Conservation (phyloP, 2,797 vertebrate species). For the Uromys caudimaculatus region DNA sequence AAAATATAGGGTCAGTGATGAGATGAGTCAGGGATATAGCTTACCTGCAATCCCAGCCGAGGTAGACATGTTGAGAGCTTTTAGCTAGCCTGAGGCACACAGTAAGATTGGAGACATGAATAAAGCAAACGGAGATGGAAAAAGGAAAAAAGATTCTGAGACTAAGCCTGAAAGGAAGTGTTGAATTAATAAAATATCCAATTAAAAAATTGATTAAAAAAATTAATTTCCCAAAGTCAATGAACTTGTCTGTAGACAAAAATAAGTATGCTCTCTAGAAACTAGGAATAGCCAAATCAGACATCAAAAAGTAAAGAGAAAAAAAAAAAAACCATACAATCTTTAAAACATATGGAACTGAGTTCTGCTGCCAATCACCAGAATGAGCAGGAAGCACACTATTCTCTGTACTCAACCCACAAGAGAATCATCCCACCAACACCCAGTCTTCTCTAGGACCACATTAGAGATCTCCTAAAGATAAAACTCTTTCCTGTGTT, state of each 20-base stretch:
- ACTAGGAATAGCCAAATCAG: not conserved
- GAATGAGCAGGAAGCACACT: not conserved
- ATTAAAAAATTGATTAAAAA: too few species aligned
- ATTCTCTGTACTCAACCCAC: not conserved
- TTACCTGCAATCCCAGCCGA: not conserved
- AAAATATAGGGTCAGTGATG: not conserved
- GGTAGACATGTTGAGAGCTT: not conserved
- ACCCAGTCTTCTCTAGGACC: not conserved
- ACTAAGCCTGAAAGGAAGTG: not conserved
- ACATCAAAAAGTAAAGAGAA: not conserved
- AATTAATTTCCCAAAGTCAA: too few species aligned
- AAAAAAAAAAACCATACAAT: not conserved
- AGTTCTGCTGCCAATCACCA: not conserved
- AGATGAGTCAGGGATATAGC: not conserved
- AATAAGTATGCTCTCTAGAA: not conserved
- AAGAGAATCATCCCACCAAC: not conserved
- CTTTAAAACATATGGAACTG: not conserved
- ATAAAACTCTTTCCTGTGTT: not conserved
- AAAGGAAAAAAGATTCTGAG: not conserved
- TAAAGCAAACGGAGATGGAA: not conserved
- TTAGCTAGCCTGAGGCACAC: not conserved
- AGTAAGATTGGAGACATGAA: not conserved
- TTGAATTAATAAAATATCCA: not conserved
- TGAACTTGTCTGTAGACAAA: too few species aligned
- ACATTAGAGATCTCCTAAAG: not conserved